These are phyloP conservation scores for Scomber colias DNA, from an alignment of 2,113 vertebrate species.

Conservation along the genomic window DNA sequence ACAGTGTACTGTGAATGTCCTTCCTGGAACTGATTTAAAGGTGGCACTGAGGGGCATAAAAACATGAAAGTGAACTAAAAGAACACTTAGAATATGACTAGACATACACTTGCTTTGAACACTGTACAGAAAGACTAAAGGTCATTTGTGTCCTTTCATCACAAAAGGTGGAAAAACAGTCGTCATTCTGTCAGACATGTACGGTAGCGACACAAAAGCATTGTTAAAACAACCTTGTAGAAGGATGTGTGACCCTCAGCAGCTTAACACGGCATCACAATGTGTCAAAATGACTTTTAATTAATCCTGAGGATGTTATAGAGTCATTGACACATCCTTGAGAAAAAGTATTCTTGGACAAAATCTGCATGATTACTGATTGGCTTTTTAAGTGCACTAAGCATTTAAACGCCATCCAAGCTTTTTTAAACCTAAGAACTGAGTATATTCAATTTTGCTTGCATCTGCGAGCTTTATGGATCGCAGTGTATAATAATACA, in stretches of 20 bases:
- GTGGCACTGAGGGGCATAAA: slow-evolving; percentile 28
- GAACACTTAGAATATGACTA: slow-evolving; percentile 13
- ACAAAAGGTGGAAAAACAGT: slow-evolving; percentile 46
- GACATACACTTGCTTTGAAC: slow-evolving; percentile 43
- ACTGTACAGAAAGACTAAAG: slow-evolving; percentile 46
- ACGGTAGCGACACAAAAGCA: background rate
- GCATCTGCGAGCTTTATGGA: background rate
- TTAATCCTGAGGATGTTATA: background rate
- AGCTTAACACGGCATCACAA: slow-evolving; percentile 25
- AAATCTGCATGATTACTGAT: background rate
- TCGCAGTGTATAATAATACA: no score
- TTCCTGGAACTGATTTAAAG: slow-evolving; percentile 32
- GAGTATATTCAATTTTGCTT: no score
- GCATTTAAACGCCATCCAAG: no score
- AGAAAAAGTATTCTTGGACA: background rate
- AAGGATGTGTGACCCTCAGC: slow-evolving; percentile 25
- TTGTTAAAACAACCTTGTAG: slow-evolving; percentile 39
- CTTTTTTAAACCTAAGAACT: no score
- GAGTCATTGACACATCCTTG: background rate
- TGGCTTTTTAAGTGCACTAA: background rate
- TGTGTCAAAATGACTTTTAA: slow-evolving; percentile 8
- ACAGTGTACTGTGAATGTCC: slow-evolving; percentile 31
- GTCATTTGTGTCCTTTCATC: slow-evolving; percentile 46
- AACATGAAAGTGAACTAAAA: slow-evolving; percentile 28
- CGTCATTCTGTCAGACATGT: slow-evolving; percentile 37